Base-by-base conservation (phyloP, 2,113 vertebrate species). In the Rousettus leschenaultii region DNA sequence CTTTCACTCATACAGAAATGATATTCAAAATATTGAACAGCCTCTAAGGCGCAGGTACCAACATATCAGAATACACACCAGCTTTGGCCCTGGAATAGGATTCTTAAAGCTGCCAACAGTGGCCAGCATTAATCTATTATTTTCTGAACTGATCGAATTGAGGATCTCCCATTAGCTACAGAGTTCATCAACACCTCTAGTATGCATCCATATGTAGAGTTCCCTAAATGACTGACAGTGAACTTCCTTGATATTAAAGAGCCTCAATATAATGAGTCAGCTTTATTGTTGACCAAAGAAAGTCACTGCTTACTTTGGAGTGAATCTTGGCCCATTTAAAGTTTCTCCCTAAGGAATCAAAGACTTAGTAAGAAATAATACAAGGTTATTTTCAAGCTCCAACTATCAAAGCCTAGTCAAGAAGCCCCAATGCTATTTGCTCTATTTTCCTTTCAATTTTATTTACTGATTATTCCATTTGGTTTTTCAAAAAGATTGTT, bases 361-460 rank as follows among this genome's bases (percentile, higher is more conserved):
- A 97, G 83, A 79, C 71, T 96, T 94, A 95, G 59, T 93, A 93
- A 96, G 70, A 87, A 84, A 97, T 51, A 95, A 97, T 94, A 59
- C 59, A 45, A 89, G 43, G 74, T 89, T 95, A 95, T 93, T 95
- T 86, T 91, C 71, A 93, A 96, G 53, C 89, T 61, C 57, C 63
- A 95, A 96, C 89, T 95, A 95, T 95, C 87, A 95, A 97, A 93
- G 83, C 55, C 78, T 92, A 70, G 88, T 70, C 24, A 92, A 65
- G 59, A 94, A 96, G 21, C 71, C 35, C 70, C 65, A 90, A 55
- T 90, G 43, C 80, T 96, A 71, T 94, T 96, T 95, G 89, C 77
- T 97, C 78, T 92, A 35, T 86, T 95, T 97, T 97, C 59, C 93
- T 91, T 95, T 95, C 77, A 95, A 51, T 95, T 97, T 95, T 68